Evolutionary conservation across 35 echinoderm and acorn worm species (phyloP), one percentile per base, ranked within the genome.

Genomic region (Stichopus chloronotus): DNA sequence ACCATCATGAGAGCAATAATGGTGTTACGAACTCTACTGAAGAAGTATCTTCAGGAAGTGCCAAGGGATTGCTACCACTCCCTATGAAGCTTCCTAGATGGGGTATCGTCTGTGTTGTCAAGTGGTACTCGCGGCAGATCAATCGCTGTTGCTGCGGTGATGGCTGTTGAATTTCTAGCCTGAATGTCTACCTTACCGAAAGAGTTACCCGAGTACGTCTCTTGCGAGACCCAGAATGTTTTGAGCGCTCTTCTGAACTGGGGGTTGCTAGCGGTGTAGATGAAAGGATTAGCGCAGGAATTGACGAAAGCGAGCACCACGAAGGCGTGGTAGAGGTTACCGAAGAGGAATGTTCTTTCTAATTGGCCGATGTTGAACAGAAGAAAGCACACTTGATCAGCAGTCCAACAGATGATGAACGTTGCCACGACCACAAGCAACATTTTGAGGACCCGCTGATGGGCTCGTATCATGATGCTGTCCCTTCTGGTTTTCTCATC

Each of bases 261-360:
- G 8, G 87, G 76, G 63, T 96, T 94, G 24, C 84, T 88, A 17
- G 84, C 72, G 20, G 91, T 90, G 76, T 96, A 96, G 65, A 96
- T 96, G 55, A 96, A 92, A 25, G 95, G 95, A 85, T 96, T 96
- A 25, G 83, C 93, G 72, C 93, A 94, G 4, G 95, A 96, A 76
- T 96, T 96, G 16, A 92, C 57, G 57, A 96, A 96, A 25, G 90
- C 91, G n/a, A 96, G 78, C 1, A 94, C 20, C 19, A 95, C 76
- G 79, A 94, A 92, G 13, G 68, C 16, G 13, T 72, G 90, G 77
- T 92, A 94, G 0, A 88, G 55, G 16, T 71, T 72, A 43, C 93
- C 84, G 23, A 57, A 92, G 11, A 96, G 79, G 65, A 84, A 92
- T 3, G 19, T 52, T 1, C 8, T 5, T 22, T 65, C 52, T 0